These are phyloP conservation scores for Lasaia peninsularis DNA, from an alignment of 1,140 invertebrate genomes.

Conservation along the genomic window DNA sequence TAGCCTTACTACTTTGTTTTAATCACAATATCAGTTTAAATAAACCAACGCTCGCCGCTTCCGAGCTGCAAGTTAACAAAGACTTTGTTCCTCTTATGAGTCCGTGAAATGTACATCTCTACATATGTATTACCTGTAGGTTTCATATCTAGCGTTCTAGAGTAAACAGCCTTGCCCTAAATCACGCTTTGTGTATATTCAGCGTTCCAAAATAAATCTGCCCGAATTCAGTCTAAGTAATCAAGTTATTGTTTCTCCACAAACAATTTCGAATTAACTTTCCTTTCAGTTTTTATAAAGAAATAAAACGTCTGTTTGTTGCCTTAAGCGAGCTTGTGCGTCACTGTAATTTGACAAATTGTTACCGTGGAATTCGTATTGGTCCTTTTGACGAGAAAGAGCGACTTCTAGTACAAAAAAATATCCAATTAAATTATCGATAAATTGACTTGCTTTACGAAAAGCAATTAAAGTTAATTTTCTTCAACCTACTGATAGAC, in stretches of 20 bases:
- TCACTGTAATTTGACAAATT: constrained; percentile 45
- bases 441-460: too few species aligned
- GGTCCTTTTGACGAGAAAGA: constrained; percentile 15
- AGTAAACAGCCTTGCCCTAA: too few species aligned
- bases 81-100: too few species aligned
- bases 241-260: constrained; percentile 2
- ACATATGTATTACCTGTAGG: too few species aligned
- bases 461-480: too few species aligned
- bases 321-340: constrained; percentile 31
- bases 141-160: too few species aligned
- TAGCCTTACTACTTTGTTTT: too few species aligned
- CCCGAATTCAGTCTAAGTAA: background rate
- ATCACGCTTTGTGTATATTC: background rate
- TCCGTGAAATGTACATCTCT: too few species aligned
- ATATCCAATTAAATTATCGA: background rate
- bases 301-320: constrained; percentile 20
- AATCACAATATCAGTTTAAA: too few species aligned
- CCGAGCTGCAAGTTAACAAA: too few species aligned
- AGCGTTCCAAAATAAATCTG: background rate
- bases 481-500: too few species aligned
- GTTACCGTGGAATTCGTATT: constrained; percentile 18
- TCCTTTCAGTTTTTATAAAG: constrained; percentile 5
- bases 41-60: too few species aligned
- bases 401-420: constrained; percentile 9
- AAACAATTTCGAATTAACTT: constrained; percentile 2